Evolutionary conservation across 2,888 invertebrate genomes (phyloP).

Genomic region (Plebejus anna): DNA sequence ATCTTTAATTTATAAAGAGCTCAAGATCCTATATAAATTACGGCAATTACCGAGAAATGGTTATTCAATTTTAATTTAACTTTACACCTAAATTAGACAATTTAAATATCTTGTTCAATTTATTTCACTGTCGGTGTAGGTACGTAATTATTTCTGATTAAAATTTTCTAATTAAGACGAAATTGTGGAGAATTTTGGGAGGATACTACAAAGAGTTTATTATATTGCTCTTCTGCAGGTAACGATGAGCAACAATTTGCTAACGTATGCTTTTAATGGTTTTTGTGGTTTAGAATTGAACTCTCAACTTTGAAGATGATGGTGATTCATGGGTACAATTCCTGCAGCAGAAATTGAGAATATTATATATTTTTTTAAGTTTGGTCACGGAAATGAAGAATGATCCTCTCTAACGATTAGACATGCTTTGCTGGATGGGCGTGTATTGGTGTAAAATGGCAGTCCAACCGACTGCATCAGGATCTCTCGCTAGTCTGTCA

Average conservation of each 20-base stretch:
- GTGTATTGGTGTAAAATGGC: no score
- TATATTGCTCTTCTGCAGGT: neutral
- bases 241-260: neutral
- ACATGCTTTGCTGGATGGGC: no score
- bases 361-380: no score
- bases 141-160: slow-evolving; percentile 13
- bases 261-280: neutral
- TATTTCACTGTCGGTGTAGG: neutral
- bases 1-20: slow-evolving; percentile 29
- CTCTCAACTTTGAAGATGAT: no score
- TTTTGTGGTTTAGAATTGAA: no score
- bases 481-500: no score
- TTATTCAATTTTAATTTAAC: slow-evolving; percentile 35
- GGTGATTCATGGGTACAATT: no score
- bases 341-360: no score
- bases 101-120: slow-evolving; percentile 21
- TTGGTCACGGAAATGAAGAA: no score
- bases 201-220: slow-evolving; percentile 4
- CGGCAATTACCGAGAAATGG: slow-evolving; percentile 36
- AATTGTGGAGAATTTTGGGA: slow-evolving; percentile 5
- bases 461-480: no score
- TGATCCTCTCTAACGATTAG: no score
- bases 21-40: slow-evolving; percentile 33
- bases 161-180: slow-evolving; percentile 15
- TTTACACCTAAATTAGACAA: slow-evolving; percentile 33